Evolutionary conservation across 2,888 invertebrate species (phyloP), one percentile per base, ranked within the genome.

Genomic region (Colletes collaris): DNA sequence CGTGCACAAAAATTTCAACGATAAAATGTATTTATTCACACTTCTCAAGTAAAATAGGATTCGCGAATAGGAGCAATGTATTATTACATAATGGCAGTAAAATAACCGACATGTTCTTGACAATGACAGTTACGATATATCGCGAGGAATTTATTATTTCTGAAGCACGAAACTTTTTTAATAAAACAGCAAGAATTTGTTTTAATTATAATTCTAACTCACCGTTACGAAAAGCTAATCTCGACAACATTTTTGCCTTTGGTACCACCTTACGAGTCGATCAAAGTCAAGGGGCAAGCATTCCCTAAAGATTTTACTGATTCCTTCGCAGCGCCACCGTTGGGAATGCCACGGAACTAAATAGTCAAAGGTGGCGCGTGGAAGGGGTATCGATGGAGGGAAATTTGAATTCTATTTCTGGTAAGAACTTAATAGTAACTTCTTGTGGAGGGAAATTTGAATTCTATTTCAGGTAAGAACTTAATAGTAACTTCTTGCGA

Each of bases 151-250:
- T 10, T 62, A 13, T 13, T 56, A 35, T 49, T 50, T 35, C 44
- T 55, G n/a, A 2, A 35, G 4, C 11, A 64, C 52, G 8, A 7
- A 11, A 59, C 46, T 53, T 46, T 59, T 5, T 74, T 5, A 35
- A 71, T 40, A 37, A 37, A 49, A 37, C 46, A 65, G 56, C 35
- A 55, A 0, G 0, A 44, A 19, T 63, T 74, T 37, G 16, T 27
- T 46, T 5, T 53, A 65, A 5, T 46, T 19, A n/a, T 19, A 71
- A 71, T 77, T 81, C 37, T 44, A 70, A 64, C 84, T 91, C 90
- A 91, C 92, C 89, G 85, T 89, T 89, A 50, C 88, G 89, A 60
- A 90, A 81, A 80, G 89, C 90, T 77, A 92, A 84, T 87, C 92
- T 89, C 67, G 92, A 92, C 78, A 92, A 86, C 92, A 92, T 92